A percentile compares a stretch with the other conserved stretches of the same genome.
phyloP scores from a whole-genome alignment of 2,797 vertebrate species.

The Cyclura pinguis region DNA sequence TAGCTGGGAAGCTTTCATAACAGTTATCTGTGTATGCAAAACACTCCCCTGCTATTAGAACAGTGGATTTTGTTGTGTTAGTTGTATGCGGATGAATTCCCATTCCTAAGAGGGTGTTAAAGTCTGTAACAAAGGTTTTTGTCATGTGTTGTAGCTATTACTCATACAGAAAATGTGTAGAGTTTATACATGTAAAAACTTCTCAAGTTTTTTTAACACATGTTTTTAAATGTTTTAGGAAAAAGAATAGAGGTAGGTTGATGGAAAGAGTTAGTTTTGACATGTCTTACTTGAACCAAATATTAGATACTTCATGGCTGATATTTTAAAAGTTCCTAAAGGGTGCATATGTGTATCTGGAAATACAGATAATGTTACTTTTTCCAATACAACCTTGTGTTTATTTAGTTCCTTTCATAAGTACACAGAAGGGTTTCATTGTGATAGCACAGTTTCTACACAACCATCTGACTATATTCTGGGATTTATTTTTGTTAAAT shows the following conservation, averaged over 20 bases:
- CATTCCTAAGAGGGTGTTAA: conserved; percentile 48
- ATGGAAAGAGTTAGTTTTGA: conserved; percentile 30
- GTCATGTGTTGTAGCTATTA: conserved; percentile 27
- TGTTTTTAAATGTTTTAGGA: conserved; percentile 21
- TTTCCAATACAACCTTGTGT: not conserved
- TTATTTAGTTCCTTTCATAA: not conserved
- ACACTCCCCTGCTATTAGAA: conserved; percentile 58
- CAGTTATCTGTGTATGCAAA: conserved; percentile 58
- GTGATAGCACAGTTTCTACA: not conserved
- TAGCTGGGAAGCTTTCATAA: conserved; percentile 51
- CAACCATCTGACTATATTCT: not conserved
- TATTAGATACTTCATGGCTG: conserved; percentile 31
- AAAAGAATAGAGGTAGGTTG: conserved; percentile 19
- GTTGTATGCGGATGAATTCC: conserved; percentile 35
- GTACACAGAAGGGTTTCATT: not conserved
- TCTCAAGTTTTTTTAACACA: conserved; percentile 18
- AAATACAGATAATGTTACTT: conserved; percentile 22
- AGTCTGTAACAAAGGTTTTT: conserved; percentile 45
- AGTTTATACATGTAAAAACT: not conserved
- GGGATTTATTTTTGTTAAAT: conserved; percentile 18
- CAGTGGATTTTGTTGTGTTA: conserved; percentile 34
- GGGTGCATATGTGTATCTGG: conserved; percentile 25
- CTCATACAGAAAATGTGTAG: conserved; percentile 36
- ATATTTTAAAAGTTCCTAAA: conserved; percentile 26
- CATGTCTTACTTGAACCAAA: conserved; percentile 6